These are phyloP conservation scores for Parus major DNA, from an alignment of 2,113 vertebrate genomes.

Conservation along the genomic window DNA sequence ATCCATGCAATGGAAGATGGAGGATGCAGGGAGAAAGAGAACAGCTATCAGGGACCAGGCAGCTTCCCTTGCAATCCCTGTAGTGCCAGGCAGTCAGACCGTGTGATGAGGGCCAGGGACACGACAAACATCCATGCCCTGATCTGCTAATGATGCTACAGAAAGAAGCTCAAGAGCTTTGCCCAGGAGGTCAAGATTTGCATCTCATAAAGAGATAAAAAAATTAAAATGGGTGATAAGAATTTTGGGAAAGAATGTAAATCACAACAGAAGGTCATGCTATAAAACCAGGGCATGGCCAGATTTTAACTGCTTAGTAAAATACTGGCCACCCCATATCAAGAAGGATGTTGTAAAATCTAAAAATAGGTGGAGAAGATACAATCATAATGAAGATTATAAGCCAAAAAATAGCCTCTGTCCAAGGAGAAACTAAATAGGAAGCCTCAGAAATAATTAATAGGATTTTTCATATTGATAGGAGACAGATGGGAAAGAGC, in stretches of 20 bases:
- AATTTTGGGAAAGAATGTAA: background rate
- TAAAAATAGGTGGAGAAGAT: background rate
- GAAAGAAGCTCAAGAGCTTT: background rate
- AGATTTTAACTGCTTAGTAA: background rate
- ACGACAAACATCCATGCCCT: background rate
- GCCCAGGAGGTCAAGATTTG: background rate
- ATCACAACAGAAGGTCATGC: background rate
- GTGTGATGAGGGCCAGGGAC: background rate
- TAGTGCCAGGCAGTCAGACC: background rate
- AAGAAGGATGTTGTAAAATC: background rate
- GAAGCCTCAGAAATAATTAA: background rate
- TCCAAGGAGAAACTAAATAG: background rate
- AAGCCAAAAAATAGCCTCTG: background rate
- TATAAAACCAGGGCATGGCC: background rate
- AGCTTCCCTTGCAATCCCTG: background rate
- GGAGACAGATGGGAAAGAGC: background rate
- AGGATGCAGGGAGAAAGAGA: background rate
- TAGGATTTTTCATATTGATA: background rate
- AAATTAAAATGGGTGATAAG: background rate
- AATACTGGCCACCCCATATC: background rate
- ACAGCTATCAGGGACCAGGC: background rate
- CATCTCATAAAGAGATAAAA: background rate
- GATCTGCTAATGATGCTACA: background rate
- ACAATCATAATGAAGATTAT: background rate
- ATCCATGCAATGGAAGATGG: background rate